These are phyloP conservation scores for Ramphastos sulfuratus DNA, from an alignment of 2,113 vertebrate species.

Conservation along the genomic window DNA sequence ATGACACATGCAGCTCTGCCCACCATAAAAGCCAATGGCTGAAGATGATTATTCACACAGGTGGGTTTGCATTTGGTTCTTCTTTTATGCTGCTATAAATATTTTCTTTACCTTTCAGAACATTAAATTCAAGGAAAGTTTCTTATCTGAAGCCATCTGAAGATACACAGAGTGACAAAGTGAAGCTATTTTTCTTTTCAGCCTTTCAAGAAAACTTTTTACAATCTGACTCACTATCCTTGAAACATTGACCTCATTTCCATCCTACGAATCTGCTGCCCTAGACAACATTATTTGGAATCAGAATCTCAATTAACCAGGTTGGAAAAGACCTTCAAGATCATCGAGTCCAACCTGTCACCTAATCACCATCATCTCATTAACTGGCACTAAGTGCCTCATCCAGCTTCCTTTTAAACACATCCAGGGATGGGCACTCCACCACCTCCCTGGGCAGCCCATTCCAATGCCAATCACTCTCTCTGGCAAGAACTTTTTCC, in stretches of 20 bases:
- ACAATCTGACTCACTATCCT: neutral
- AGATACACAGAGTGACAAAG: neutral
- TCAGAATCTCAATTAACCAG: too few species aligned
- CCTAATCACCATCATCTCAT: too few species aligned
- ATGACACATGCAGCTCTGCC: neutral
- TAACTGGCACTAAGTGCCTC: too few species aligned
- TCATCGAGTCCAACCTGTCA: too few species aligned
- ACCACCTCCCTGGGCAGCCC: too few species aligned
- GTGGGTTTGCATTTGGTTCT: neutral
- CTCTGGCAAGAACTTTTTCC: too few species aligned
- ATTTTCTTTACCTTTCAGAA: neutral
- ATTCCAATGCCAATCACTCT: too few species aligned
- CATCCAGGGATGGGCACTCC: too few species aligned
- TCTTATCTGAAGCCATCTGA: neutral
- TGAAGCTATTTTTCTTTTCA: neutral
- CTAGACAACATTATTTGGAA: neutral
- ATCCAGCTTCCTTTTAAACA: too few species aligned
- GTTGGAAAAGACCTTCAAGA: too few species aligned
- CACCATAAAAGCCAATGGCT: neutral
- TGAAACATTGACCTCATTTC: slow-evolving; percentile 18
- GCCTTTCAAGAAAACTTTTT: neutral
- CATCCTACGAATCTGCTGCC: neutral
- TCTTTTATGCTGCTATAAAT: neutral
- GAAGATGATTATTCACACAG: neutral
- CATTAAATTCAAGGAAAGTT: neutral